phyloP scores from a whole-genome alignment of 92 coral and sea anemone species.

The Umimayanthus kanabou region DNA sequence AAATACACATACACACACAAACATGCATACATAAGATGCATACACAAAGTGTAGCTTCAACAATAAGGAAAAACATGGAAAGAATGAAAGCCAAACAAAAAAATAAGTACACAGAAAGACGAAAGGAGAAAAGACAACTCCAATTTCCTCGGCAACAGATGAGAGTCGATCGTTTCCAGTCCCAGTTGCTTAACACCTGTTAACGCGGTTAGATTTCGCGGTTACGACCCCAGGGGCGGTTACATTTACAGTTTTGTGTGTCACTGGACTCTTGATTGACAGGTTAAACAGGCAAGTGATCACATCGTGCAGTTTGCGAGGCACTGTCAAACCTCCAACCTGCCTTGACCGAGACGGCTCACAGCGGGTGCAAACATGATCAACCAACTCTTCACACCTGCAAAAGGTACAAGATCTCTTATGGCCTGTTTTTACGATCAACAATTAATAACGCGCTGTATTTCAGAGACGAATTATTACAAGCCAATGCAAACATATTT shows the following conservation, averaged over 20 bases:
- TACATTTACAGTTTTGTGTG: not conserved
- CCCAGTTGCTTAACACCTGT: not conserved
- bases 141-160: not conserved
- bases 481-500: too few species aligned
- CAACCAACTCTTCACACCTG: slow-evolving; percentile 5
- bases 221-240: not conserved
- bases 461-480: too few species aligned
- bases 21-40: too few species aligned
- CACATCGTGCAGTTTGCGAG: not conserved
- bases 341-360: not conserved
- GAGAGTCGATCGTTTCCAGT: not conserved
- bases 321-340: not conserved
- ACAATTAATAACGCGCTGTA: not conserved
- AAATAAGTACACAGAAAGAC: not conserved
- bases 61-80: too few species aligned
- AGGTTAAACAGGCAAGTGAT: not conserved
- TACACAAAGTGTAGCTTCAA: too few species aligned
- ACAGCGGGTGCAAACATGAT: not conserved
- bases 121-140: not conserved
- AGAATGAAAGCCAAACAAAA: not conserved
- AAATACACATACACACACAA: too few species aligned
- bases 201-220: not conserved
- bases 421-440: not conserved
- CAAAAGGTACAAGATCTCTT: not conserved
- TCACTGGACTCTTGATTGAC: not conserved